Evolutionary conservation across 2,888 invertebrate species (phyloP).

Genomic region (Drosophila anomalata): DNA sequence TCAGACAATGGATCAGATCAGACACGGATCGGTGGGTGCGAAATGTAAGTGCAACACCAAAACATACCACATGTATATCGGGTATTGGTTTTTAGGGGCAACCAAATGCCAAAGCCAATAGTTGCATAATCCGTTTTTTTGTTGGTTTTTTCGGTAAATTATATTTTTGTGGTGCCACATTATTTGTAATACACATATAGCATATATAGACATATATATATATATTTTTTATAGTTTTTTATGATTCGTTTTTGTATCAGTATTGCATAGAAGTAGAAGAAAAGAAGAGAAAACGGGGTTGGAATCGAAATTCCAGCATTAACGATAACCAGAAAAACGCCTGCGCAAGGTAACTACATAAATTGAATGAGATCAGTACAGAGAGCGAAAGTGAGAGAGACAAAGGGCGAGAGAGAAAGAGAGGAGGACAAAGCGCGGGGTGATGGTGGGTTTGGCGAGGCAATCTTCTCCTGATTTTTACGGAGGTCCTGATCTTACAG

Average conservation of each 20-base stretch:
- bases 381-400: slow-evolving; percentile 18
- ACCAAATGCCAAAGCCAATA: slow-evolving; percentile 9
- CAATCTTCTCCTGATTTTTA: too few relatives aligned
- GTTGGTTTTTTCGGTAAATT: slow-evolving; percentile 15
- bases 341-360: slow-evolving; percentile 51
- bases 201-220: slow-evolving; percentile 14
- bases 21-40: slow-evolving; percentile 29
- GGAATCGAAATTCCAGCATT: slow-evolving; percentile 81
- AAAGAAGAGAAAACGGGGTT: slow-evolving; percentile 76
- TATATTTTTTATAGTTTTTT: slow-evolving; percentile 20
- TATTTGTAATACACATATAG: slow-evolving; percentile 15
- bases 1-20: slow-evolving; percentile 44
- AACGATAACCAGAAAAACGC: slow-evolving; percentile 61
- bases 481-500: too few relatives aligned
- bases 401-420: slow-evolving; percentile 5
- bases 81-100: background rate
- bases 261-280: slow-evolving; percentile 72
- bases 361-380: slow-evolving; percentile 19
- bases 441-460: too few relatives aligned
- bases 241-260: slow-evolving; percentile 34
- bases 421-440: background rate
- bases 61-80: background rate
- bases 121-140: slow-evolving; percentile 2
- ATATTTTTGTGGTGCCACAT: slow-evolving; percentile 7
- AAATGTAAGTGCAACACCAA: background rate